Evolutionary conservation across 2,888 invertebrate species (phyloP).

Genomic region (Campaea margaritaria): DNA sequence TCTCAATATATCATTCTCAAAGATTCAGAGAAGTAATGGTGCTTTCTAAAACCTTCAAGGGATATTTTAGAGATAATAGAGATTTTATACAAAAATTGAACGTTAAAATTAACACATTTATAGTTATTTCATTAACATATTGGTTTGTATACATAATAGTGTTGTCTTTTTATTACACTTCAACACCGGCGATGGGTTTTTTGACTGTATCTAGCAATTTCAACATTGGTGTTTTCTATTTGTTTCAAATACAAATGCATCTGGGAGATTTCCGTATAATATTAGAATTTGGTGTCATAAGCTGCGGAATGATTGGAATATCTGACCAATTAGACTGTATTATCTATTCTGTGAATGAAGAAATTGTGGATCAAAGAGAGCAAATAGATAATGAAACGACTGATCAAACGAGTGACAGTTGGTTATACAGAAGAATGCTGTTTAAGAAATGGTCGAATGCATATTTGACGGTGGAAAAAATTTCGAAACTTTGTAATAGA

Average conservation of each 20-base stretch:
- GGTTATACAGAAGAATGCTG: neutral
- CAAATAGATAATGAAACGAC: too few relatives aligned
- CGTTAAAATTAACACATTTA: neutral
- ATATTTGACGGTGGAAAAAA: slow-evolving; percentile 15
- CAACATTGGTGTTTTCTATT: neutral
- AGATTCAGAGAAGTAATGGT: slow-evolving; percentile 16
- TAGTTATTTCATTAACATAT: neutral
- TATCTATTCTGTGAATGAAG: slow-evolving; percentile 11
- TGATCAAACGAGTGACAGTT: neutral
- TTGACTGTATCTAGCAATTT: neutral
- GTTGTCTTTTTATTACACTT: neutral
- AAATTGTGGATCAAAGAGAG: neutral
- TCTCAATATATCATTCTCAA: slow-evolving; percentile 10
- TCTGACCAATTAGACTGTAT: slow-evolving; percentile 2
- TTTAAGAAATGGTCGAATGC: slow-evolving; percentile 27
- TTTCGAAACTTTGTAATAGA: slow-evolving; percentile 14
- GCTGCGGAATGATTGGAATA: neutral
- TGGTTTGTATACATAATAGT: neutral
- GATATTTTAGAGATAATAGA: slow-evolving; percentile 7
- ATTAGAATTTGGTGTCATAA: slow-evolving; percentile 3
- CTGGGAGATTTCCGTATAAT: slow-evolving; percentile 1
- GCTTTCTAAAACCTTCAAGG: slow-evolving; percentile 3
- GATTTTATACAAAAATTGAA: neutral
- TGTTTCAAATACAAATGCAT: neutral
- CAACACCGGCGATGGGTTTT: neutral